Conservation (phyloP, 2,888 invertebrate species). For the Cataglyphis altisquamis region DNA sequence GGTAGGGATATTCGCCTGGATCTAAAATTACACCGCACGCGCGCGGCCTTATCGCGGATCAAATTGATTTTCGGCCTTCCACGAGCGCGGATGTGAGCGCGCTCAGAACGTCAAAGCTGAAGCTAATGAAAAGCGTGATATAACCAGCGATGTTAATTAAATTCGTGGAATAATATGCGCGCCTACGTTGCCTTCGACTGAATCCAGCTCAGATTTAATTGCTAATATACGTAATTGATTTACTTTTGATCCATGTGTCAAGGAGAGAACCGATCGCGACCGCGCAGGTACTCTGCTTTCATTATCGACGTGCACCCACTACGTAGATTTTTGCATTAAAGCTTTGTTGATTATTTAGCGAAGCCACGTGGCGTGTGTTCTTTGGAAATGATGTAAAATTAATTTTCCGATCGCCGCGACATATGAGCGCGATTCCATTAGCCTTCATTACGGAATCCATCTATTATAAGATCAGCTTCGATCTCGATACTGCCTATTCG, state of each 20-base stretch:
- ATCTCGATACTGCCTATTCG: conserved; percentile 22
- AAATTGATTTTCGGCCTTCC: conserved; percentile 46
- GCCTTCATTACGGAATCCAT: conserved; percentile 42
- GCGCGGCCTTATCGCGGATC: conserved; percentile 33
- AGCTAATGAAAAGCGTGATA: conserved; percentile 27
- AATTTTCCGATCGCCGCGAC: conserved; percentile 31
- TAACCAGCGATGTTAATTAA: conserved; percentile 45
- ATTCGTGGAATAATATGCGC: conserved; percentile 27
- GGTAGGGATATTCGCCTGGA: conserved; percentile 18
- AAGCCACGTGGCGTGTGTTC: conserved; percentile 16
- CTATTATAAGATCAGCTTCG: conserved; percentile 12
- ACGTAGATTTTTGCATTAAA: conserved; percentile 34
- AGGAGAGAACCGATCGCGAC: conserved; percentile 11
- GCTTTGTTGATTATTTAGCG: conserved; percentile 38
- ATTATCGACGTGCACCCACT: conserved; percentile 4
- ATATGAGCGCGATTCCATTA: conserved; percentile 25
- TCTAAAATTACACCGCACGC: conserved; percentile 47
- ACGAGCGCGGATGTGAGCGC: neutral
- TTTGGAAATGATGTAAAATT: conserved; percentile 21
- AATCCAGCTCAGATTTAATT: conserved; percentile 30
- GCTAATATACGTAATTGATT: conserved; percentile 45
- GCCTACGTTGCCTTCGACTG: conserved; percentile 18
- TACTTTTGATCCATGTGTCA: conserved; percentile 1
- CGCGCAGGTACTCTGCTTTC: neutral
- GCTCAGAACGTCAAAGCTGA: conserved; percentile 3